phyloP scores from a whole-genome alignment of 2,113 vertebrate species.

The Rhagologus leucostigma region DNA sequence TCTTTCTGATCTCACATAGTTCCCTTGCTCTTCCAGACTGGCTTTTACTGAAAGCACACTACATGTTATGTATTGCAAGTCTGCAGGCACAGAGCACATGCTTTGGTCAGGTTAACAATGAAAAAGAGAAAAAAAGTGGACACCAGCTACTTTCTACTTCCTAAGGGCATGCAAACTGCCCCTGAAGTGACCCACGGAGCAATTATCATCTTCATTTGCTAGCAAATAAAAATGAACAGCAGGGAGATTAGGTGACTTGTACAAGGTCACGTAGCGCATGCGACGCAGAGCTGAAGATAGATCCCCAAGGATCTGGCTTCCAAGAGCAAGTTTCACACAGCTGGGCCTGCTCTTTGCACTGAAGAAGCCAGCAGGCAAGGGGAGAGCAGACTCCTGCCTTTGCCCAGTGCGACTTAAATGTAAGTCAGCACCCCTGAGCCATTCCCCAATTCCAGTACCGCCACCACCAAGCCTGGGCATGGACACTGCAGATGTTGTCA shows the following conservation, averaged over 20 bases:
- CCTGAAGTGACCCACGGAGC: background rate
- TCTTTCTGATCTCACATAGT: background rate
- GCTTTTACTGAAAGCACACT: background rate
- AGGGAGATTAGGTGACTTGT: background rate
- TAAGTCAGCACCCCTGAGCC: background rate
- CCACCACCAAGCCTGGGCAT: background rate
- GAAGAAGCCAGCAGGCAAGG: background rate
- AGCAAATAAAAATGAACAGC: background rate
- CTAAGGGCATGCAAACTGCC: background rate
- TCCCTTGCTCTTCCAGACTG: background rate
- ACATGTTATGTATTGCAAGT: background rate
- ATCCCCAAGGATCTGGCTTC: background rate
- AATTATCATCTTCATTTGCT: background rate
- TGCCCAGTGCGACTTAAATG: accelerated
- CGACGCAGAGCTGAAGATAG: background rate
- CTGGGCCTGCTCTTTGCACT: background rate
- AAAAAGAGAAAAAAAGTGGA: background rate
- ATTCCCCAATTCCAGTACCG: background rate
- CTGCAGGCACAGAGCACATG: background rate
- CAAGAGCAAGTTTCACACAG: background rate
- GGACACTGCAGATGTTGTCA: accelerated
- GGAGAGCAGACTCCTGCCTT: background rate
- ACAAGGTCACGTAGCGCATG: background rate
- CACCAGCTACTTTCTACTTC: background rate
- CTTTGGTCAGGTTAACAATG: background rate